Percentiles rank a stretch among this genome's conserved stretches.
phyloP scores from a whole-genome alignment of 2,797 vertebrate genomes.

The Premnoplex brunnescens region DNA sequence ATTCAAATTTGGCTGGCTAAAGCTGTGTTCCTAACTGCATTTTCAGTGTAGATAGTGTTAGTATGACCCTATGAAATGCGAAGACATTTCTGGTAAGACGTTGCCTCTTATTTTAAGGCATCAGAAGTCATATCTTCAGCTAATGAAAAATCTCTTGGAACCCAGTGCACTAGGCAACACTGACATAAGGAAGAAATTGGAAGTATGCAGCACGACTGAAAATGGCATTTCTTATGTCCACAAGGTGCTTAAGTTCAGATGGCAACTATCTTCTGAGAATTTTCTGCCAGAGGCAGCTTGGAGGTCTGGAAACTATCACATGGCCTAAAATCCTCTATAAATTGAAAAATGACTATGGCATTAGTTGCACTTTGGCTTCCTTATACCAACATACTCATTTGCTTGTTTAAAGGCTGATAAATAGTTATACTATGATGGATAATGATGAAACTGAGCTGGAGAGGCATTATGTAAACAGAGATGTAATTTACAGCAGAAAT shows the following conservation, averaged over 20 bases:
- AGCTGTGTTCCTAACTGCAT: not conserved
- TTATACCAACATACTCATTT: constrained; percentile 12
- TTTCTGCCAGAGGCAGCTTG: constrained; percentile 6
- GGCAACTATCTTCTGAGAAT: not conserved
- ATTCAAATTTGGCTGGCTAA: not conserved
- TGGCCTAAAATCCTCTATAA: not conserved
- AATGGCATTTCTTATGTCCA: not conserved
- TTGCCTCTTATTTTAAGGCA: not conserved
- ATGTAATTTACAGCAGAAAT: not conserved
- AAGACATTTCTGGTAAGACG: not conserved
- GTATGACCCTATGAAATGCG: not conserved
- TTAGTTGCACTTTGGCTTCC: constrained; percentile 33
- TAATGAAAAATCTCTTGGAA: not conserved
- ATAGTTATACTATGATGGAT: constrained; percentile 12
- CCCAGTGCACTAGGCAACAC: not conserved
- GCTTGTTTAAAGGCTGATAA: constrained; percentile 22
- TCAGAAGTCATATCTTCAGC: not conserved
- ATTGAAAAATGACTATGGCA: constrained; percentile 43
- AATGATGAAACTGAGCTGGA: not conserved
- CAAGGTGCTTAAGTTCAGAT: not conserved
- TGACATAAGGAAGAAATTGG: not conserved
- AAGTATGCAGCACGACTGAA: not conserved
- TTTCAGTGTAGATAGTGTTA: not conserved
- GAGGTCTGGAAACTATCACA: constrained; percentile 43
- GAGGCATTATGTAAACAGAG: not conserved